Conservation (phyloP, 1,140 invertebrate species). For the Portunus trituberculatus region DNA sequence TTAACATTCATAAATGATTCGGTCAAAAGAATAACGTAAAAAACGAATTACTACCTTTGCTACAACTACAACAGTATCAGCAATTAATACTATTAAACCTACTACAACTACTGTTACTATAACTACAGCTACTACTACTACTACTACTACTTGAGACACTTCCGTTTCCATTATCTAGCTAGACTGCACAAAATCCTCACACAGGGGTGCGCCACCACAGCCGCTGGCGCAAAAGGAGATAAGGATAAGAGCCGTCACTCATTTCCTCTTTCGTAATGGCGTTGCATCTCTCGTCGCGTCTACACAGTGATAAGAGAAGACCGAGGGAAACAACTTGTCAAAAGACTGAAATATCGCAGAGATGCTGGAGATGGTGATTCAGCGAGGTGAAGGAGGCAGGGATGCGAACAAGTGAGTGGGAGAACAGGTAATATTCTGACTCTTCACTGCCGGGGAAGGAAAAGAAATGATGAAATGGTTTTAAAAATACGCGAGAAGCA, state of each 20-base stretch:
- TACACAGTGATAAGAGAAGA: background rate
- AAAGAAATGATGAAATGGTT: constrained; percentile 1
- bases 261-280: constrained; percentile 1
- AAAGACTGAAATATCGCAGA: background rate
- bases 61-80: too few species aligned
- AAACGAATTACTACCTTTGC: background rate
- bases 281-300: background rate
- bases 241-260: constrained; percentile 20
- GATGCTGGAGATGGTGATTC: background rate
- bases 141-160: background rate
- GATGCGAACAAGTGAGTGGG: background rate
- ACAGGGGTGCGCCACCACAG: background rate
- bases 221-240: constrained; percentile 17
- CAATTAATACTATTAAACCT: too few species aligned
- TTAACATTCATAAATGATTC: background rate
- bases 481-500: background rate
- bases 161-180: background rate
- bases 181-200: background rate
- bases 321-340: constrained; percentile 11
- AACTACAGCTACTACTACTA: background rate
- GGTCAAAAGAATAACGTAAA: too few species aligned
- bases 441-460: background rate
- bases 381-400: background rate
- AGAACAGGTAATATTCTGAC: background rate
- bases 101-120: background rate